phyloP scores from a whole-genome alignment of 2,113 vertebrate genomes.

The Nansenia antarctica region DNA sequence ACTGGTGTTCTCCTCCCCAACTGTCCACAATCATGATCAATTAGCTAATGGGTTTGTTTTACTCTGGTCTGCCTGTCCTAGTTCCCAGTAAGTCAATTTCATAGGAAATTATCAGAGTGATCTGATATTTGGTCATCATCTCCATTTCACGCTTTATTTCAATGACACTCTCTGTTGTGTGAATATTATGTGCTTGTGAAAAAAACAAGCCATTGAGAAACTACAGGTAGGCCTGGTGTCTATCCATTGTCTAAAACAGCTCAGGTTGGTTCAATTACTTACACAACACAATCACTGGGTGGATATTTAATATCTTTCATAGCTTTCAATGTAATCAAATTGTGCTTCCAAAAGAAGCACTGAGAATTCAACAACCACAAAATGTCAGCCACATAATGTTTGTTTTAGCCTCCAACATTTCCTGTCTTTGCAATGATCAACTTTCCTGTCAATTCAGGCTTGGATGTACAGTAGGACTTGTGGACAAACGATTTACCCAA shows the following conservation, averaged over 20 bases:
- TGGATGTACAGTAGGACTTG: too few species aligned
- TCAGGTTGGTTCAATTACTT: background rate
- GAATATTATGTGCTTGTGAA: background rate
- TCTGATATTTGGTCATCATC: background rate
- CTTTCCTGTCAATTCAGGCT: too few species aligned
- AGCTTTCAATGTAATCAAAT: background rate
- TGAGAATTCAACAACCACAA: too few species aligned
- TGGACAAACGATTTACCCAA: too few species aligned
- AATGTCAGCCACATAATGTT: too few species aligned
- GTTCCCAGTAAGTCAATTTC: background rate
- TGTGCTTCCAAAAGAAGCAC: background rate
- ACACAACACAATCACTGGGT: slow-evolving; percentile 22
- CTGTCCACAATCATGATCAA: too few species aligned
- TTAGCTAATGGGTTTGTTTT: too few species aligned
- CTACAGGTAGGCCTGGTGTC: background rate
- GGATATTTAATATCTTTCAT: background rate
- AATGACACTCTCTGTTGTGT: too few species aligned
- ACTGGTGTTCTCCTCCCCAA: too few species aligned
- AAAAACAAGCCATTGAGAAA: slow-evolving; percentile 5
- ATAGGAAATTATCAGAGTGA: background rate
- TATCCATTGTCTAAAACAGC: background rate
- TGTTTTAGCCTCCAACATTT: too few species aligned
- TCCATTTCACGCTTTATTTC: background rate
- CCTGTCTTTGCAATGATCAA: too few species aligned
- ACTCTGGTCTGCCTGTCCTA: slow-evolving; percentile 1